Evolutionary conservation across 2,113 vertebrate genomes (phyloP).

Genomic region (Callipepla squamata): DNA sequence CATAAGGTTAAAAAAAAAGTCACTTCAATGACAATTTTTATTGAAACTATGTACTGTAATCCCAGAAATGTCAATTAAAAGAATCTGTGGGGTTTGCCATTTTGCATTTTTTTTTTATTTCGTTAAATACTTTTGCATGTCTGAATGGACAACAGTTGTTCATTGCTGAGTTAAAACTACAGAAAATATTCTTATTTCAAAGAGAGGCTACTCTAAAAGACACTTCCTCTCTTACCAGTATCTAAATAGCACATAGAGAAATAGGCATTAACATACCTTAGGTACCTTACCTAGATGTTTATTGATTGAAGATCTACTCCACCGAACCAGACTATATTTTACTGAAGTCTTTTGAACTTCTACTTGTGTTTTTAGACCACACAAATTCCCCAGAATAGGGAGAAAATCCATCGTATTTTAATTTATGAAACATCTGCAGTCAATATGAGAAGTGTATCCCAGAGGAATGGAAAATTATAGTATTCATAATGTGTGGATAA

Average conservation of each 20-base stretch:
- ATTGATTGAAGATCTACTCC: background rate
- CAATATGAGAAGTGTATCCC: conserved; percentile 11
- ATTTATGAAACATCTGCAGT: background rate
- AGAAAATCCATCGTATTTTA: background rate
- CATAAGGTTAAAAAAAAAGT: background rate
- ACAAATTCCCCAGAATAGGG: background rate
- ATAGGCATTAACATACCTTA: background rate
- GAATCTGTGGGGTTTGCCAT: background rate
- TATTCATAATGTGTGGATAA: background rate
- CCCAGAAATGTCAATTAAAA: background rate
- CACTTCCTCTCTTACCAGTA: background rate
- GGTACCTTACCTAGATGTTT: background rate
- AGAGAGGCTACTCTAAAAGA: background rate
- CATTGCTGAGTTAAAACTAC: background rate
- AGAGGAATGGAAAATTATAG: conserved; percentile 16
- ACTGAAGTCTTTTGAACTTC: background rate
- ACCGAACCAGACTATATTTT: background rate
- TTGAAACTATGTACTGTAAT: fast-evolving
- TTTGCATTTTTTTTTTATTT: background rate
- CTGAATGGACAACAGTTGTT: background rate
- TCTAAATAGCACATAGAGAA: background rate
- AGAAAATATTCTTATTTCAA: background rate
- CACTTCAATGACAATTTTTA: background rate
- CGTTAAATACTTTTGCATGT: background rate
- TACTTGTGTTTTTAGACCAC: background rate